Evolutionary conservation across 2,113 vertebrate genomes (phyloP).

Genomic region (Leptocoma aspasia): DNA sequence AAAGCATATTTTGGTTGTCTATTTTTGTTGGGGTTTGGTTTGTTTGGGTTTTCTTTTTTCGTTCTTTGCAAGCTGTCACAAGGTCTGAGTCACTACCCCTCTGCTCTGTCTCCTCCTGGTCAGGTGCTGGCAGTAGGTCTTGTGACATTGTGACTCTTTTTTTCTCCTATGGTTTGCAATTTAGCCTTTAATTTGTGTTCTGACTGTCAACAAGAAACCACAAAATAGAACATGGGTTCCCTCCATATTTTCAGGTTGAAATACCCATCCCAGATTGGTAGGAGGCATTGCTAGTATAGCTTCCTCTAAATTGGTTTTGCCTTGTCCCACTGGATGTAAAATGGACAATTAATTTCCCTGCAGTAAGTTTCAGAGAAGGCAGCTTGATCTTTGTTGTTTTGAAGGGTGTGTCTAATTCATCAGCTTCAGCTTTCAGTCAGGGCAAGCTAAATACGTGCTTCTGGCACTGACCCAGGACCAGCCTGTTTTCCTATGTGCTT

Average conservation of each 20-base stretch:
- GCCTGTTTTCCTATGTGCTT: background rate
- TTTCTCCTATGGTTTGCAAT: background rate
- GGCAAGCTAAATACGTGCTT: background rate
- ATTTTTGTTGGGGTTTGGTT: background rate
- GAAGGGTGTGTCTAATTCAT: slow-evolving; percentile 62
- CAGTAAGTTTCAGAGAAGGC: background rate
- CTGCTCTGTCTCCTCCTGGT: background rate
- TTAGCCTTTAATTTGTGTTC: background rate
- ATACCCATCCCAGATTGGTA: background rate
- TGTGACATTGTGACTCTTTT: background rate
- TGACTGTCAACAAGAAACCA: background rate
- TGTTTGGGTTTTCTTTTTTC: background rate
- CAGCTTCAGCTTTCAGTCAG: slow-evolving; percentile 45
- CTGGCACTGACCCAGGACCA: background rate
- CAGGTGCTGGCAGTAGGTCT: background rate
- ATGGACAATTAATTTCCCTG: background rate
- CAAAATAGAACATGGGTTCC: background rate
- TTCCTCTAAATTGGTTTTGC: slow-evolving; percentile 4
- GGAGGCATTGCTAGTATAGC: background rate
- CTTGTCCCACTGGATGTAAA: background rate
- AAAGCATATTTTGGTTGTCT: background rate
- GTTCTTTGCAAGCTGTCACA: background rate
- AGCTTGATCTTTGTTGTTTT: slow-evolving; percentile 43
- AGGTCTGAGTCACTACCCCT: background rate
- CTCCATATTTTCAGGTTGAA: background rate